phyloP scores from a whole-genome alignment of 2,888 invertebrate species.

The Zootermopsis nevadensis region DNA sequence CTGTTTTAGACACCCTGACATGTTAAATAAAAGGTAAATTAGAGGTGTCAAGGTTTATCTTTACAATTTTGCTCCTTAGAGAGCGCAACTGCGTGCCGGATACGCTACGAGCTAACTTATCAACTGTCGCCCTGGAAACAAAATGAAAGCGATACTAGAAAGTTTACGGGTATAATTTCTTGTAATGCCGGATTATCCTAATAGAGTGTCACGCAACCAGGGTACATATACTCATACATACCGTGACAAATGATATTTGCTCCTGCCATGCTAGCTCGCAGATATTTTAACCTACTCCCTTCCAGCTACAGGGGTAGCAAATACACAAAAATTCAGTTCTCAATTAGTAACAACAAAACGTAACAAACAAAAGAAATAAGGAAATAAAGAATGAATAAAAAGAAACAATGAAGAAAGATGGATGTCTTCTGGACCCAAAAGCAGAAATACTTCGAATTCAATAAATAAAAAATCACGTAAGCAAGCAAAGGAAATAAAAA shows the following conservation, averaged over 20 bases:
- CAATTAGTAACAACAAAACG: too few relatives aligned
- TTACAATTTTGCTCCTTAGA: background rate
- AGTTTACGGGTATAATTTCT: slow-evolving; percentile 1
- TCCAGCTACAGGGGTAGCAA: background rate
- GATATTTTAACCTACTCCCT: background rate
- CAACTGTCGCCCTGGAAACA: background rate
- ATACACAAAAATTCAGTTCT: background rate
- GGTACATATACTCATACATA: background rate
- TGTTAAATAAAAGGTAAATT: background rate
- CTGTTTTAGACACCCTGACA: too few relatives aligned
- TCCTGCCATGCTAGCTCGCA: background rate
- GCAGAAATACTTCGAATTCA: too few relatives aligned
- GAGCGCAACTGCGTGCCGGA: background rate
- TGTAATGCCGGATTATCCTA: slow-evolving; percentile 1
- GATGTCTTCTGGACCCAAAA: too few relatives aligned
- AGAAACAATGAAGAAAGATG: too few relatives aligned
- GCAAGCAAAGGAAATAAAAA: too few relatives aligned
- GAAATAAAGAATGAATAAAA: too few relatives aligned
- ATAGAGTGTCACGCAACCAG: background rate
- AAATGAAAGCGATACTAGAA: background rate
- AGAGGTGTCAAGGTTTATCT: background rate
- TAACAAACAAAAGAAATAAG: too few relatives aligned
- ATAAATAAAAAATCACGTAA: too few relatives aligned
- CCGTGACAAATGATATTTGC: background rate
- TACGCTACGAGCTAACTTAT: background rate